These are phyloP conservation scores for Acestrorhynchus altus DNA, from an alignment of 2,797 vertebrate genomes.

Conservation along the genomic window DNA sequence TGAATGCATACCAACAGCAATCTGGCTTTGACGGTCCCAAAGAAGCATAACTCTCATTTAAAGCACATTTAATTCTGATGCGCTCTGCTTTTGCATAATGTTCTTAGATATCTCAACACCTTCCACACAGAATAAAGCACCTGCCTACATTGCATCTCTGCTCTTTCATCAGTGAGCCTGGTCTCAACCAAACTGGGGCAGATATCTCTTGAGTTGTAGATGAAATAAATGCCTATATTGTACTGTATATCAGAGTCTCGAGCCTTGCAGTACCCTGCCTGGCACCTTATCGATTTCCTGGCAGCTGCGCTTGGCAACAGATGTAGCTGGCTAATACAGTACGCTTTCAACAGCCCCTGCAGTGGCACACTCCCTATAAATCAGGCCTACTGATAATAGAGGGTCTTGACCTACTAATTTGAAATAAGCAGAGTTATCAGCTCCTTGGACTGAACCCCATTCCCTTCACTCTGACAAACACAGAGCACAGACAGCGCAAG, in stretches of 20 bases:
- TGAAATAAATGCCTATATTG: constrained; percentile 37
- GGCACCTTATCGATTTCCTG: constrained; percentile 76
- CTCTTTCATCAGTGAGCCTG: constrained; percentile 31
- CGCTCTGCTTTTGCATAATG: constrained; percentile 20
- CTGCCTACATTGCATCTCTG: constrained; percentile 22
- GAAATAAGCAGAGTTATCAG: constrained; percentile 73
- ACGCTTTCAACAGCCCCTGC: constrained; percentile 70
- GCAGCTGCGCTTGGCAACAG: constrained; percentile 72
- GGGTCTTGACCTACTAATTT: constrained; percentile 75
- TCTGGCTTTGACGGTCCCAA: constrained; percentile 31
- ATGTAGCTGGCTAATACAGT: constrained; percentile 73
- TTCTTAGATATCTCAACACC: constrained; percentile 32
- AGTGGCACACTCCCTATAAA: constrained; percentile 67
- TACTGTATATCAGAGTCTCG: constrained; percentile 53
- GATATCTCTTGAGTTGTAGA: constrained; percentile 46
- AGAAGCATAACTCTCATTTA: constrained; percentile 18
- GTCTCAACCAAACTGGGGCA: background rate
- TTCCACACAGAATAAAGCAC: constrained; percentile 27
- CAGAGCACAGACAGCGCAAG: constrained; percentile 10
- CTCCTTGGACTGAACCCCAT: constrained; percentile 53
- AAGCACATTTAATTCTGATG: constrained; percentile 20
- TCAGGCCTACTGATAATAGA: constrained; percentile 71
- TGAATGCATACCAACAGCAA: constrained; percentile 42
- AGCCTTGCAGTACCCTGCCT: constrained; percentile 47
- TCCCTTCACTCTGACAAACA: constrained; percentile 60